A percentile compares a stretch with the other conserved stretches of the same genome.
These are phyloP conservation scores for Microctonus brassicae DNA, from an alignment of 2,888 invertebrate genomes.

Conservation along the genomic window DNA sequence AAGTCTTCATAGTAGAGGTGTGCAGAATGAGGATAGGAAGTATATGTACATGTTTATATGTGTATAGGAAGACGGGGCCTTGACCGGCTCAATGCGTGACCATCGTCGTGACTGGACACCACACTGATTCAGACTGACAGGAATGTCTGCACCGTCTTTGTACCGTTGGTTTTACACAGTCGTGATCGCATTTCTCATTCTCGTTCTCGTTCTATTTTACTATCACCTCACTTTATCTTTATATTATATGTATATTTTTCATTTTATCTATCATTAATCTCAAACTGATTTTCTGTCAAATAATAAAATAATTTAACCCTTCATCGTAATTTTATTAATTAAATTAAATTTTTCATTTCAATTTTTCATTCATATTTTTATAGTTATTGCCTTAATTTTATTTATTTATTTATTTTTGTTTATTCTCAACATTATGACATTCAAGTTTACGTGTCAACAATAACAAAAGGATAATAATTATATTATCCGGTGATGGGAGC, in stretches of 20 bases:
- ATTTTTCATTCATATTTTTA: too few relatives aligned
- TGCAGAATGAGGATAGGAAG: slow-evolving; percentile 38
- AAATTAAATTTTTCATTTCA: too few relatives aligned
- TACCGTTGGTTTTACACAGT: slow-evolving; percentile 31
- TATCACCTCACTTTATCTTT: not conserved
- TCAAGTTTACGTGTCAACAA: not conserved
- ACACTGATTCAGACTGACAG: slow-evolving; percentile 60
- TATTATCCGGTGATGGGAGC: not conserved
- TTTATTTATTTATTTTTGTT: too few relatives aligned
- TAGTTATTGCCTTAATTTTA: not conserved
- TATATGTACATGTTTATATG: slow-evolving; percentile 37
- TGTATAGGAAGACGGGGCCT: slow-evolving; percentile 52
- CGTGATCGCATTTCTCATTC: slow-evolving; percentile 14
- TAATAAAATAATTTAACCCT: too few relatives aligned
- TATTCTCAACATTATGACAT: not conserved
- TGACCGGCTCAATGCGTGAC: slow-evolving; percentile 57
- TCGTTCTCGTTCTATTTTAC: not conserved
- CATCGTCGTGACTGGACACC: slow-evolving; percentile 52
- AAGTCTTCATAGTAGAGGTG: slow-evolving; percentile 17
- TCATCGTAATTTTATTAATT: too few relatives aligned
- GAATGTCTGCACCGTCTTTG: slow-evolving; percentile 52
- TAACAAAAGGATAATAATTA: slow-evolving; percentile 3
- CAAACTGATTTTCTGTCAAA: not conserved
- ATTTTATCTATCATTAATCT: not conserved
- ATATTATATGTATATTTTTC: not conserved